Evolutionary conservation across 2,797 vertebrate genomes (phyloP), one percentile per base, ranked within the genome.

Genomic region (Euthynnus affinis): DNA sequence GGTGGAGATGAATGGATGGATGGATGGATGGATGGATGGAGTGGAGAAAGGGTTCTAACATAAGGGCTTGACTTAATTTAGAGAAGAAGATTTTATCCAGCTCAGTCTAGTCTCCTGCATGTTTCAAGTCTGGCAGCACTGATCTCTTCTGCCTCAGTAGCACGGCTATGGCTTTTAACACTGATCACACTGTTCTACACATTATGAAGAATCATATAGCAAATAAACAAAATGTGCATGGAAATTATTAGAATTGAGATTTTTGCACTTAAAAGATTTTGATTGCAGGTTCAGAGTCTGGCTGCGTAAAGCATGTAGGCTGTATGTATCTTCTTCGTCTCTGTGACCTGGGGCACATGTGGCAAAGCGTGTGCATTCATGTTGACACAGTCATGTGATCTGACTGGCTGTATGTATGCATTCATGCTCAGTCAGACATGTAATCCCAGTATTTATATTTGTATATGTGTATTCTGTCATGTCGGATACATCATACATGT

Each of bases 221-320:
- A 71, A 68, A 62, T 69, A 70, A 48, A 68, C 15, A 34, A 86
- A 57, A 69, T 59, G 52, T 83, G 89, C 89, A 87, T 90, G 87
- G 44, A 80, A 70, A 62, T 40, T 62, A 62, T 37, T 53, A 15
- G 10, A 70, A 56, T 17, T 77, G 59, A 51, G 66, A 71, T 85
- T 76, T 76, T 67, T 77, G 64, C 56, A 49, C 51, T 58, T 65
- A 7, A 61, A 65, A 29, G 37, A 48, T 79, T 78, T 58, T 64
- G 20, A 32, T 1, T 17, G n/a, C 8, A 46, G 68, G 71, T 80
- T 77, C 37, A 52, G 22, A 60, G 13, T 64, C 37, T 78, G 75
- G 80, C 85, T 92, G 75, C 81, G 69, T 67, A 56, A 69, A 83
- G 91, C 92, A 92, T 91, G 88, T 81, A 83, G 67, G 82, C 86